Percentiles rank a stretch among this genome's conserved stretches.
These are phyloP conservation scores for Trilocha varians DNA, from an alignment of 2,888 invertebrate genomes.

Conservation along the genomic window DNA sequence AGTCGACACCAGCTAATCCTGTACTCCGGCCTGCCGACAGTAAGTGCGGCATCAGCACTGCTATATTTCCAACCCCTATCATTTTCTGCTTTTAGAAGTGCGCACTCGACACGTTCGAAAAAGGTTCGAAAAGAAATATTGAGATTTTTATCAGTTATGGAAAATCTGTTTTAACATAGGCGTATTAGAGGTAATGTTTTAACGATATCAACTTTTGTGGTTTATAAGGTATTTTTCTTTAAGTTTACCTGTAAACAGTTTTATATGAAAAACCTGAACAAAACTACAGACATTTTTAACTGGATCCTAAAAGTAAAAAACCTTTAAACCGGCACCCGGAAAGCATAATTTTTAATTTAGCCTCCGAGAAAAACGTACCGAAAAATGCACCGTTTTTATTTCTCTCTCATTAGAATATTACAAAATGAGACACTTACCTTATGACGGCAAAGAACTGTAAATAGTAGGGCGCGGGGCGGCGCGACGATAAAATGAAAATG, in stretches of 20 bases:
- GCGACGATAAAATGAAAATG: constrained; percentile 60
- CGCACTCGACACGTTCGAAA: not conserved
- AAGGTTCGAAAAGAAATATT: not conserved
- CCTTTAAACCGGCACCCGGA: not conserved
- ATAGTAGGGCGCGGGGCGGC: constrained; percentile 39
- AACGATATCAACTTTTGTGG: too few species aligned
- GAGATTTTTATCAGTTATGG: not conserved
- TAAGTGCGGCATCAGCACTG: not conserved
- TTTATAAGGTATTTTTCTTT: too few species aligned
- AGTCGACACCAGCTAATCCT: not conserved
- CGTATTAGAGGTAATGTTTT: too few species aligned
- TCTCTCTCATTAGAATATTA: constrained; percentile 36
- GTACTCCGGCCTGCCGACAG: not conserved
- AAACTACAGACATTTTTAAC: too few species aligned
- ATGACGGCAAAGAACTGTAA: constrained; percentile 43
- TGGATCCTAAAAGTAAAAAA: too few species aligned
- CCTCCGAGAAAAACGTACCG: not conserved
- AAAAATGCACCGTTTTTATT: constrained; percentile 4
- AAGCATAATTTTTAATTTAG: not conserved
- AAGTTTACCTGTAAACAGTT: too few species aligned
- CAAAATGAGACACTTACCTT: constrained; percentile 39
- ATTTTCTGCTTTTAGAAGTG: not conserved
- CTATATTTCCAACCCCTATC: not conserved
- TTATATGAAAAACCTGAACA: too few species aligned
- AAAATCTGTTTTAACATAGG: not conserved